These are phyloP conservation scores for Leptestheria dahalacensis DNA, from an alignment of 1,140 invertebrate species.

Conservation along the genomic window DNA sequence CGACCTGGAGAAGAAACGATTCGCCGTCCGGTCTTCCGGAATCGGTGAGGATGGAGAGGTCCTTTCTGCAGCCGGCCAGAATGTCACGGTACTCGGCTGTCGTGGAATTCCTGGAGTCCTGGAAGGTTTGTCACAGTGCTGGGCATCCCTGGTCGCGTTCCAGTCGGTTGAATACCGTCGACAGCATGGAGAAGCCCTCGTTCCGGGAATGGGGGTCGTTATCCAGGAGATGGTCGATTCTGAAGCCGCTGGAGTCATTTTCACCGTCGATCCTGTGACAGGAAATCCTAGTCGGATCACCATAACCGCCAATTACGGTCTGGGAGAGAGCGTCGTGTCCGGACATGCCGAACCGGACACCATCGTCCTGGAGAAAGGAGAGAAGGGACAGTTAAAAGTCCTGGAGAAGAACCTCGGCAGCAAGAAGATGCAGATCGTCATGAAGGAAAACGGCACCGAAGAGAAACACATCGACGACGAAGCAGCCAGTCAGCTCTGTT, in stretches of 20 bases:
- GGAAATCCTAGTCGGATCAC: slow-evolving; percentile 47
- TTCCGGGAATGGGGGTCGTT: slow-evolving; percentile 53
- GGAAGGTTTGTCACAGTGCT: slow-evolving; percentile 47
- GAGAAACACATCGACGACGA: slow-evolving; percentile 18
- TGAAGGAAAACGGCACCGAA: slow-evolving; percentile 30
- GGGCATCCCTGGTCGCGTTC: slow-evolving; percentile 59
- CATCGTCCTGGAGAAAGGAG: slow-evolving; percentile 37
- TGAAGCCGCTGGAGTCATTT: slow-evolving; percentile 58
- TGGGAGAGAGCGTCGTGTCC: slow-evolving; percentile 64
- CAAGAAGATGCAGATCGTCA: slow-evolving; percentile 37
- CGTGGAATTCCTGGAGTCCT: slow-evolving; percentile 34
- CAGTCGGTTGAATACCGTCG: slow-evolving; percentile 57
- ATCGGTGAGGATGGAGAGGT: slow-evolving; percentile 61
- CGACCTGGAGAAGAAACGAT: slow-evolving; percentile 18
- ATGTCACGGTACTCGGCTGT: slow-evolving; percentile 53
- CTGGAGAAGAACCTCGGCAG: slow-evolving; percentile 34
- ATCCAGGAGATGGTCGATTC: slow-evolving; percentile 58
- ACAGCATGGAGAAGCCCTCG: slow-evolving; percentile 24
- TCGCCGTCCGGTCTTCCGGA: slow-evolving; percentile 46
- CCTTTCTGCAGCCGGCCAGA: slow-evolving; percentile 67
- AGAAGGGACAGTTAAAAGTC: slow-evolving; percentile 33
- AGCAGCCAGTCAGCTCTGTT: slow-evolving; percentile 18
- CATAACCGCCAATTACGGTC: slow-evolving; percentile 62
- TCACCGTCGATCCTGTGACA: slow-evolving; percentile 55
- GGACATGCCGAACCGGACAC: slow-evolving; percentile 56